These are phyloP conservation scores for Cacoxenus indagator DNA, from an alignment of 2,888 invertebrate species.

Conservation along the genomic window DNA sequence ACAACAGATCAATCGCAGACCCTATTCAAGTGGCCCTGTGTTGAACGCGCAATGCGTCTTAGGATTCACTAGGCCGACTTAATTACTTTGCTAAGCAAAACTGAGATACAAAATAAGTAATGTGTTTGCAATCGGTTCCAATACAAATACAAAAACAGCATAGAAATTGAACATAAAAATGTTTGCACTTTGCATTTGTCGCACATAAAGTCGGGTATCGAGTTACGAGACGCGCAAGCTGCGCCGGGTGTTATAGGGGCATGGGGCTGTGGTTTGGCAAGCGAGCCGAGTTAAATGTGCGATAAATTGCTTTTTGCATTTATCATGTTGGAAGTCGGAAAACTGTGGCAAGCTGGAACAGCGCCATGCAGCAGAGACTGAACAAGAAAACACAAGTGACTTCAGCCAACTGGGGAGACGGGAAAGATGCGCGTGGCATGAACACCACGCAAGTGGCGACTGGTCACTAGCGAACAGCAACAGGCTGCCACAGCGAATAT, in stretches of 20 bases:
- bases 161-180: slow-evolving; percentile 59
- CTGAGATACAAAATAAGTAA: slow-evolving; percentile 19
- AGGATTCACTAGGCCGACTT: slow-evolving; percentile 45
- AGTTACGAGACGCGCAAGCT: slow-evolving; percentile 48
- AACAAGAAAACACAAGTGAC: slow-evolving; percentile 4
- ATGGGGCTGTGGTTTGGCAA: slow-evolving; percentile 18
- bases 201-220: slow-evolving; percentile 66
- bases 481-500: slow-evolving; percentile 50
- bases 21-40: neutral
- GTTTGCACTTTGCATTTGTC: slow-evolving; percentile 63
- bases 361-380: slow-evolving; percentile 35
- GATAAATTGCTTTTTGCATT: slow-evolving; percentile 66
- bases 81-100: slow-evolving; percentile 41
- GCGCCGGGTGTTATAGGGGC: slow-evolving; percentile 20
- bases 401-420: slow-evolving; percentile 25
- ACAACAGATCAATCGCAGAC: neutral
- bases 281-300: slow-evolving; percentile 57
- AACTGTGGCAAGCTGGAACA: slow-evolving; percentile 40
- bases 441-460: slow-evolving; percentile 11
- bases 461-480: slow-evolving; percentile 16
- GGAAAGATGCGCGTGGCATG: slow-evolving; percentile 35
- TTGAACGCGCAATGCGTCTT: neutral
- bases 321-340: slow-evolving; percentile 54
- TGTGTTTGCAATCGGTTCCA: slow-evolving; percentile 45
- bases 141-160: slow-evolving; percentile 52